phyloP scores from a whole-genome alignment of 2,888 invertebrate genomes.

The Hymenopus coronatus region DNA sequence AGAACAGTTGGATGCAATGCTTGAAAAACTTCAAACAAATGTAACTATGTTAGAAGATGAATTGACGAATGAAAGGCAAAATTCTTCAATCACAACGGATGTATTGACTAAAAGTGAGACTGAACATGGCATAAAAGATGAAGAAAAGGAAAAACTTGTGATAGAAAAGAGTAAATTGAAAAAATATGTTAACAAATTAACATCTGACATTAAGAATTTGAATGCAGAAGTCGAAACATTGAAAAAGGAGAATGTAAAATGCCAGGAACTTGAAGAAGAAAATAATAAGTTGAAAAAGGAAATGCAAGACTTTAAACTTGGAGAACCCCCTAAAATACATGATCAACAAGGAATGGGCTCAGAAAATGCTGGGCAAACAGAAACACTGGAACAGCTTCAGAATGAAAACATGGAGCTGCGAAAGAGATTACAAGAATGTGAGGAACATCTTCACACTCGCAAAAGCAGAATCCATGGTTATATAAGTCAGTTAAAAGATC shows the following conservation, averaged over 20 bases:
- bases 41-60: neutral
- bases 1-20: neutral
- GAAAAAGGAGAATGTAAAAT: neutral
- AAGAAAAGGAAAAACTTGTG: neutral
- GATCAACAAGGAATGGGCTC: neutral
- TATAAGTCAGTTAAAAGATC: neutral
- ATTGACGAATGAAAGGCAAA: neutral
- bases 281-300: too few relatives aligned
- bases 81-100: neutral
- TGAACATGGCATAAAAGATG: neutral
- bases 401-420: neutral
- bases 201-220: neutral
- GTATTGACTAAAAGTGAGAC: neutral
- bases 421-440: neutral
- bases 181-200: too few relatives aligned
- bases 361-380: neutral
- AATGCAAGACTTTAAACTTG: too few relatives aligned
- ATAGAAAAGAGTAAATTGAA: too few relatives aligned
- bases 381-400: neutral
- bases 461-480: neutral
- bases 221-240: neutral
- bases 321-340: too few relatives aligned
- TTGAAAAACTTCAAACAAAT: neutral
- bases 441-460: neutral
- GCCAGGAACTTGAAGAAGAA: too few relatives aligned